A percentile compares a stretch with the other conserved stretches of the same genome.
Conservation (phyloP, 2,113 vertebrate species). For the Barbus barbus region DNA sequence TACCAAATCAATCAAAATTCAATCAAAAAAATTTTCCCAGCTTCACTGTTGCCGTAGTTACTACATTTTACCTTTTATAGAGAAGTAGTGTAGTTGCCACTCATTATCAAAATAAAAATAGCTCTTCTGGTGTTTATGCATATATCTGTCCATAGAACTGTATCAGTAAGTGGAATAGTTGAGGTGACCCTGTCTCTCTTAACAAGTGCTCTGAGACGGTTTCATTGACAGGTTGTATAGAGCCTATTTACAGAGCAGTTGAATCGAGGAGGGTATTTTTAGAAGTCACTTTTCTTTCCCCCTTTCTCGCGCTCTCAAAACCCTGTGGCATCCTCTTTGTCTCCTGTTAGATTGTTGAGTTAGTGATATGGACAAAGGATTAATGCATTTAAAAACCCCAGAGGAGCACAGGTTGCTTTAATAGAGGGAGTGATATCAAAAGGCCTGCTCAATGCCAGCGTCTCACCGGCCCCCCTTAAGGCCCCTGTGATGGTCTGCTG, state of each 20-base stretch:
- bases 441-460: too few relatives aligned
- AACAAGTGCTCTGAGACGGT: constrained; percentile 41
- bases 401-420: constrained; percentile 16
- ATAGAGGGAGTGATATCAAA: constrained; percentile 15
- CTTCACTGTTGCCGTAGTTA: neutral
- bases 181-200: constrained; percentile 45
- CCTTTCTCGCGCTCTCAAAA: neutral
- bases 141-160: constrained; percentile 29
- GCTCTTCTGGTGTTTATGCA: constrained; percentile 22
- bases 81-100: neutral
- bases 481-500: neutral
- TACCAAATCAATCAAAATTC: constrained; percentile 9
- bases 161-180: constrained; percentile 43
- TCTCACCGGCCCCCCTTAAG: too few relatives aligned
- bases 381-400: constrained; percentile 17
- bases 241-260: constrained; percentile 51
- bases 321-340: constrained; percentile 25
- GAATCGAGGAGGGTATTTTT: constrained; percentile 52
- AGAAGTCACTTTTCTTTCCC: constrained; percentile 26
- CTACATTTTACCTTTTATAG: neutral
- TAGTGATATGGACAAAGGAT: constrained; percentile 43
- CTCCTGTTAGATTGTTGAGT: constrained; percentile 29
- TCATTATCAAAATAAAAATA: neutral
- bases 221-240: constrained; percentile 40
- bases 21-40: neutral